These are phyloP conservation scores for Arrhopalites spinosus DNA, from an alignment of 2,888 invertebrate genomes.

Conservation along the genomic window DNA sequence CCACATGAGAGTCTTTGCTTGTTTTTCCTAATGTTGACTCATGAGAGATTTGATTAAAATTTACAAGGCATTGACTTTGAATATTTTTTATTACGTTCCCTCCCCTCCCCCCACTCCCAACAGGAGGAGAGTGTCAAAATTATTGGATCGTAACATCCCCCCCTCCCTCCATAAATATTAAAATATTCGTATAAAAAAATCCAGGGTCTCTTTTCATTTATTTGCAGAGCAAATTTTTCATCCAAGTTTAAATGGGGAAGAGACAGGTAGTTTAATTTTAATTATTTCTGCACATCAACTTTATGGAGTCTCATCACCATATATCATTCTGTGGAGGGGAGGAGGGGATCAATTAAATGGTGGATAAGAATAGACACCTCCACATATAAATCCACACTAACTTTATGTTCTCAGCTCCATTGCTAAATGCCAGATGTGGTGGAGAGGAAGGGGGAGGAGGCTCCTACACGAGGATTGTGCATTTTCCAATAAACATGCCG, in stretches of 20 bases:
- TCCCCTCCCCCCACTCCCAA: too few species aligned
- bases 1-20: not conserved
- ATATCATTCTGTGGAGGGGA: not conserved
- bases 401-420: too few species aligned
- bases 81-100: not conserved
- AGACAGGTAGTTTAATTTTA: not conserved
- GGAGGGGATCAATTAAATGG: not conserved
- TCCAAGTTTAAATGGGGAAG: not conserved
- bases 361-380: too few species aligned
- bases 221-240: too few species aligned
- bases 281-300: not conserved
- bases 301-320: not conserved
- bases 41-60: conserved; percentile 26
- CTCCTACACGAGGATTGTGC: too few species aligned
- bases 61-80: conserved; percentile 31
- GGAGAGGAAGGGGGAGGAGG: too few species aligned
- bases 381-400: too few species aligned
- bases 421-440: too few species aligned
- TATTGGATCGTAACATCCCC: too few species aligned
- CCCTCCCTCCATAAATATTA: too few species aligned
- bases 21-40: not conserved
- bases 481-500: too few species aligned
- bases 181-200: not conserved
- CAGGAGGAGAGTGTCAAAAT: too few species aligned
- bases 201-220: not conserved